Base-by-base conservation (phyloP, 1,140 invertebrate genomes). In the Penaeus chinensis region DNA sequence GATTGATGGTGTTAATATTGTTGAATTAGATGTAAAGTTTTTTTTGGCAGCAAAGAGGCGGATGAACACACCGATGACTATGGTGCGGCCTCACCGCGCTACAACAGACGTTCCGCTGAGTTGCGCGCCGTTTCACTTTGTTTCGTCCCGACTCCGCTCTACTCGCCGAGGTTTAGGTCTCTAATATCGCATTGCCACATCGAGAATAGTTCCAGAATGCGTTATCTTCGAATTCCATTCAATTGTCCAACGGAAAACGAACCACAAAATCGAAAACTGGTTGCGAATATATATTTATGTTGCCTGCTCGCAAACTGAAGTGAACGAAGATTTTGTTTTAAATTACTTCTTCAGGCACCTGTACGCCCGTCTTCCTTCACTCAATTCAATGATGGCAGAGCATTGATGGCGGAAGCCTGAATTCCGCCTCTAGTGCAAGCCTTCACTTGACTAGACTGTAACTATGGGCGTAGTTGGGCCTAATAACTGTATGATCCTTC, bases 351-450 rank as follows among this genome's bases (percentile, higher is more conserved):
- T 24, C 65, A 80, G 87, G 87, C 87, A 88, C 81, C 82, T 88
- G 81, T 84, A 83, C 74, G 82, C 76, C 82, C 78, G 81, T 81
- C 82, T 88, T 82, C 86, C 86, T 82, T 84, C 82, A 83, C 82
- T 83, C 87, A 84, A 84, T 84, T 88, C 87, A 88, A 88, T 88
- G 87, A 88, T 88, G 82, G 81, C 87, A 80, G 77, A 61, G 42
- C 82, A 79, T 80, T 88, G 82, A 88, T 88, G 82, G 81, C 82
- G 82, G 77, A 71, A 83, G 63, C 32, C 76, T 79, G 82, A 84
- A 84, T 80, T 88, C 82, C 24, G 32, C 71, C 65, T 84, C 74
- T 65, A 63, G 82, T 71, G 54, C 80, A 32, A 37, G 32, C 47
- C 77, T 84, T 79, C 20, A 47, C 76, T 62, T 80, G 65, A 66